Base-by-base conservation (phyloP, 2,797 vertebrate genomes). In the Enoplosus armatus region DNA sequence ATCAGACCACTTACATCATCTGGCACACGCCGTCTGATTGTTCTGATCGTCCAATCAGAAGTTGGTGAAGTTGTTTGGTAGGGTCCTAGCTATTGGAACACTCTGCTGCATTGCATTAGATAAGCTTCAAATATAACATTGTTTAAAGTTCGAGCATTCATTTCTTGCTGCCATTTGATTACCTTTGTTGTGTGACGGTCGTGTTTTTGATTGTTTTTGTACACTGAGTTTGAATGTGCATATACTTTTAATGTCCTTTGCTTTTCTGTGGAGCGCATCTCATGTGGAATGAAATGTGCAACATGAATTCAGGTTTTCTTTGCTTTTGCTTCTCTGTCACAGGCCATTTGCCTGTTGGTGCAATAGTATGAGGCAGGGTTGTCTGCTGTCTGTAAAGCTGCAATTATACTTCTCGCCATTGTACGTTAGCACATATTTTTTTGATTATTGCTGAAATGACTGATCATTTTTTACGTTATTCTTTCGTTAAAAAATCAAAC, bases 191-290 rank as follows among this genome's bases (percentile, higher is more conserved):
- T 51, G 14, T 53, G 35, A 37, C 43, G 11, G 15, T 45, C 51
- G n/a, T 55, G 24, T 22, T 18, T 76, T 61, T 62, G 3, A 1
- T 48, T 48, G 69, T 62, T 62, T 79, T 16, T 3, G 31, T 48
- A 29, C 22, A 39, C 1, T 27, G 10, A 20, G 54, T 8, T 26
- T 26, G 9, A 22, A 16, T 59, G 37, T 39, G 35, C n/a, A 29
- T 33, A 5, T 29, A 35, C 27, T 55, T n/a, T 65, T 11, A 27
- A 58, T 48, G 24, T 58, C 4, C 20, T n/a, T 41, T 29, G 14
- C 6, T 61, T 69, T 35, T 18, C 24, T 24, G 4, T 29, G 41
- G 12, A 9, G 24, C 41, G 41, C 53, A 58, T n/a, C 11, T 61
- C 14, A 7, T 55, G 29, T 70, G 9, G 20, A 39, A 50, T 59